phyloP scores from a whole-genome alignment of 1,140 invertebrate genomes.

The Cyrtorhinus lividipennis region DNA sequence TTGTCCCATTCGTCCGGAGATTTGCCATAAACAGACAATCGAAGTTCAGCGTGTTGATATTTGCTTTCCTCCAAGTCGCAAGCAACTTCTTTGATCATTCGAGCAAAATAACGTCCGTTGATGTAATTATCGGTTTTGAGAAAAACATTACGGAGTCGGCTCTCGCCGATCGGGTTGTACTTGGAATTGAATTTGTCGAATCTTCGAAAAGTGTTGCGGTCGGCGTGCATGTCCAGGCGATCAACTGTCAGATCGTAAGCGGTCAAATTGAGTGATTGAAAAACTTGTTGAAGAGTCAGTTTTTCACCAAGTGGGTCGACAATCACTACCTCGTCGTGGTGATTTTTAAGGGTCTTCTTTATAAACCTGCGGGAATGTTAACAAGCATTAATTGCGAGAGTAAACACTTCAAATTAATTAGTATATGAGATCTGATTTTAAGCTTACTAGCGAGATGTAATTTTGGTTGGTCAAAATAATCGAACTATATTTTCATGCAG shows the following conservation, averaged over 20 bases:
- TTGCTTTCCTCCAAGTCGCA: conserved; percentile 96
- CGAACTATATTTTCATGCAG: no score
- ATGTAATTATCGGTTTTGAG: conserved; percentile 97
- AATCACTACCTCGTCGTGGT: conserved; percentile 73
- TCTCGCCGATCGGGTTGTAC: conserved; percentile 98
- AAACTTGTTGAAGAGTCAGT: conserved; percentile 72
- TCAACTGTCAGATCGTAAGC: conserved; percentile 97
- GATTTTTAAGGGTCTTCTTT: conserved; percentile 91
- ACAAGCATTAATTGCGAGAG: no score
- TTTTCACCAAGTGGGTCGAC: conserved; percentile 47
- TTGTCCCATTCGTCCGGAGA: conserved; percentile 89
- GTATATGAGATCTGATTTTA: no score
- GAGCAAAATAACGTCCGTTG: conserved; percentile 93
- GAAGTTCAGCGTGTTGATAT: conserved; percentile 92
- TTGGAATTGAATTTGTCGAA: conserved; percentile 99
- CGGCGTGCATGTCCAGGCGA: conserved; percentile 98
- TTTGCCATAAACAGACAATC: conserved; percentile 94
- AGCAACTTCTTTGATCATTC: conserved; percentile 77
- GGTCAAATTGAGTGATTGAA: conserved; percentile 86
- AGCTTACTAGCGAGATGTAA: no score
- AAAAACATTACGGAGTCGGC: conserved; percentile 88
- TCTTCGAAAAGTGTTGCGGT: conserved; percentile 87
- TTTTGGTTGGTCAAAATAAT: no score
- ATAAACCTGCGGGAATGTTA: conserved; percentile 93
- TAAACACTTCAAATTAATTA: no score